phyloP scores from a whole-genome alignment of 1,140 invertebrate genomes.

The Melanaphis sacchari region DNA sequence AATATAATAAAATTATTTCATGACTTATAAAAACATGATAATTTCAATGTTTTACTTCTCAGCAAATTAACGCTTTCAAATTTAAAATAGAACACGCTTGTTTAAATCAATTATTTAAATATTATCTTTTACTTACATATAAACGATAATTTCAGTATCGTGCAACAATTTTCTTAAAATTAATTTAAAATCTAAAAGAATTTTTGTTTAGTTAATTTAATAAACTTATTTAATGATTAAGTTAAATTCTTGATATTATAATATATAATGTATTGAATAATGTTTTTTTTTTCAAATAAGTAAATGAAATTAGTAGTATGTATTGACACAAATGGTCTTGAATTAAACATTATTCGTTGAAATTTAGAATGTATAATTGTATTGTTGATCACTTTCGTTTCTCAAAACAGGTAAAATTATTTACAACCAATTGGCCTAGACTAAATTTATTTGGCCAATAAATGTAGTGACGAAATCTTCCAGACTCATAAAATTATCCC shows the following conservation, averaged over 20 bases:
- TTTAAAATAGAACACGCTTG: not conserved
- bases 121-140: not conserved
- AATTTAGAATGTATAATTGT: not conserved
- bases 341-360: not conserved
- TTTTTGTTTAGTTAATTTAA: not conserved
- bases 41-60: not conserved
- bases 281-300: not conserved
- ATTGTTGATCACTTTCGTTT: not conserved
- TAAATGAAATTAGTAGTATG: not conserved
- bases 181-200: not conserved
- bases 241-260: not conserved
- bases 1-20: too few species aligned
- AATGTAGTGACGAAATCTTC: not conserved
- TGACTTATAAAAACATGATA: too few species aligned
- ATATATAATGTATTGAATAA: not conserved
- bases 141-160: not conserved
- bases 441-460: not conserved
- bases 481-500: not conserved
- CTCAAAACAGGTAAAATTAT: not conserved
- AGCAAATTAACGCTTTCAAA: not conserved
- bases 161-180: not conserved
- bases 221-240: not conserved
- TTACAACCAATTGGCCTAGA: not conserved
- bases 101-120: not conserved
- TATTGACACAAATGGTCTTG: not conserved